Base-by-base conservation (phyloP, 1,140 invertebrate genomes). In the Ctenoplectra terminalis region DNA sequence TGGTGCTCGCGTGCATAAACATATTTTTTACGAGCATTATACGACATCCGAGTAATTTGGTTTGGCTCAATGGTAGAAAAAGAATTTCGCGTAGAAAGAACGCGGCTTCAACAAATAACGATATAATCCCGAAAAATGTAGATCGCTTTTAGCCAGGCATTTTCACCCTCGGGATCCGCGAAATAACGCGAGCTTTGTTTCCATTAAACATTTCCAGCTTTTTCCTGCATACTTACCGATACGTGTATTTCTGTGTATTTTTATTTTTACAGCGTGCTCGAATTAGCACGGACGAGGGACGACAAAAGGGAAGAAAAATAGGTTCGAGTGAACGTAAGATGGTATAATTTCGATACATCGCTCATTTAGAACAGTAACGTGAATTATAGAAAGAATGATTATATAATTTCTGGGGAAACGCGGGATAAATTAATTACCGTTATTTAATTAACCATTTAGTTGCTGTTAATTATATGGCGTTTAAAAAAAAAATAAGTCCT, bases 101-200 rank as follows among this genome's bases (percentile, higher is more conserved):
- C 61, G 34, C 23, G n/a, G 34, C n/a, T 79, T 48, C 67, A 40
- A 79, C 76, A 40, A 79, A 72, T 72, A 79, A 71, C 76, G 67
- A 72, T 71, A 79, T 79, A 73, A 79, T 79, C 69, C 58, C 34
- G 20, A 73, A 79, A 79, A 79, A 79, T 63, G 54, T 71, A 34
- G 54, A 43, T 66, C 34, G 66, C 43, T 78, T 78, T 78, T 61
- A 40, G n/a, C 31, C 31, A 20, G 31, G 7, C 15, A 50, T 78
- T 78, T 61, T 34, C 64, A 34, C 2, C 29, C 63, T n/a, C 66
- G 31, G 43, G 9, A 71, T 78, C 31, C 76, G 31, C 23, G 43
- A 71, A 71, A 71, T 61, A 79, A 40, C 52, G 56, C 56, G 26
- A 26, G 40, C 26, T 56, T 71, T 71, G 75, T 78, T 70, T 78